Conservation (phyloP, 2,797 vertebrate genomes). For the Anas bahamensis region DNA sequence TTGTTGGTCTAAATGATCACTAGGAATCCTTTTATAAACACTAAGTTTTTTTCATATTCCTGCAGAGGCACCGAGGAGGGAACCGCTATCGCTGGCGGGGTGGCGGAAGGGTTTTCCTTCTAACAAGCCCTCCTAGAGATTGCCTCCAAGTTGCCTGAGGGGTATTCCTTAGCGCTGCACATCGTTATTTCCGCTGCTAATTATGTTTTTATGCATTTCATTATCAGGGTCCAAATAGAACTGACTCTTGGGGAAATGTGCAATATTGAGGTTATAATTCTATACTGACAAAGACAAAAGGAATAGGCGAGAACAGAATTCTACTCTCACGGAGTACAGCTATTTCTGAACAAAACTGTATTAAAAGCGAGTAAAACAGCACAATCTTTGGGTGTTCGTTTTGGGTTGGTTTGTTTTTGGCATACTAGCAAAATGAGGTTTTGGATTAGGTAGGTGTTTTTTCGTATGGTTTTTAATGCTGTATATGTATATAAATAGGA, state of each 20-base stretch:
- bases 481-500: slow-evolving; percentile 74
- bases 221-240: slow-evolving; percentile 81
- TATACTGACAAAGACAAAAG: slow-evolving; percentile 53
- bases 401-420: slow-evolving; percentile 43
- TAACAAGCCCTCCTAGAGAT: slow-evolving; percentile 18
- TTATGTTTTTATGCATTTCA: slow-evolving; percentile 78
- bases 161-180: slow-evolving; percentile 66
- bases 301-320: slow-evolving; percentile 56
- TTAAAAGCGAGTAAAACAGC: slow-evolving; percentile 62
- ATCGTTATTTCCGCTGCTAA: slow-evolving; percentile 77
- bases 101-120: slow-evolving; percentile 14
- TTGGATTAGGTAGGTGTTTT: slow-evolving; percentile 66
- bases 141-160: slow-evolving; percentile 35
- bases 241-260: slow-evolving; percentile 74
- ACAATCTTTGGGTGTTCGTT: slow-evolving; percentile 51
- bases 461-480: slow-evolving; percentile 69
- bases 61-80: slow-evolving; percentile 39
- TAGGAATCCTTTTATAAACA: slow-evolving; percentile 17
- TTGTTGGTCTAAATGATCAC: neutral
- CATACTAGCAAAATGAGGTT: slow-evolving; percentile 37
- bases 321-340: slow-evolving; percentile 20
- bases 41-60: slow-evolving; percentile 1
- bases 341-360: slow-evolving; percentile 69
- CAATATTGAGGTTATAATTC: slow-evolving; percentile 63
- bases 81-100: neutral